These are phyloP conservation scores for Neoaliturus tenellus DNA, from an alignment of 2,888 invertebrate genomes.

Conservation along the genomic window DNA sequence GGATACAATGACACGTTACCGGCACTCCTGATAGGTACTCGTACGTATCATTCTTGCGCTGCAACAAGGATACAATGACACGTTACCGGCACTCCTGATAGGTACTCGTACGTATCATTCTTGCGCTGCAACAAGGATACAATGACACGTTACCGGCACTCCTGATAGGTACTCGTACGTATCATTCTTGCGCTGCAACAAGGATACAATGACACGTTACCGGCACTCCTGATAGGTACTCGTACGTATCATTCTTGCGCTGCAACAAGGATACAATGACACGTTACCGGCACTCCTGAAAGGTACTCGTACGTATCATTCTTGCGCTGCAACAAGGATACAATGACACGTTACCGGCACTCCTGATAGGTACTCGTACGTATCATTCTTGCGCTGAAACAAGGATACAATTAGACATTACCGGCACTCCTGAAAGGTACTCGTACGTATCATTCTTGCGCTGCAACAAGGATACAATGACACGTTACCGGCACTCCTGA, in stretches of 20 bases:
- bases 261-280: too few species aligned
- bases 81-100: conserved; percentile 90
- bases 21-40: conserved; percentile 91
- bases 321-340: conserved; percentile 76
- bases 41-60: conserved; percentile 88
- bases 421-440: conserved; percentile 89
- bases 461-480: conserved; percentile 72
- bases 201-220: too few species aligned
- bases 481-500: conserved; percentile 91
- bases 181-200: conserved; percentile 87
- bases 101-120: conserved; percentile 89
- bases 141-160: conserved; percentile 88
- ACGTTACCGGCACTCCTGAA: conserved; percentile 90
- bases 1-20: conserved; percentile 77
- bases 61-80: too few species aligned
- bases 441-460: conserved; percentile 89
- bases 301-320: conserved; percentile 91
- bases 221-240: conserved; percentile 90
- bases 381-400: conserved; percentile 85
- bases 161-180: conserved; percentile 92
- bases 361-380: conserved; percentile 90
- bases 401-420: conserved; percentile 75
- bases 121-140: too few species aligned
- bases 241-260: conserved; percentile 88
- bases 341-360: conserved; percentile 83